These are phyloP conservation scores for Cherax quadricarinatus DNA, from an alignment of 1,140 invertebrate genomes.

Conservation along the genomic window DNA sequence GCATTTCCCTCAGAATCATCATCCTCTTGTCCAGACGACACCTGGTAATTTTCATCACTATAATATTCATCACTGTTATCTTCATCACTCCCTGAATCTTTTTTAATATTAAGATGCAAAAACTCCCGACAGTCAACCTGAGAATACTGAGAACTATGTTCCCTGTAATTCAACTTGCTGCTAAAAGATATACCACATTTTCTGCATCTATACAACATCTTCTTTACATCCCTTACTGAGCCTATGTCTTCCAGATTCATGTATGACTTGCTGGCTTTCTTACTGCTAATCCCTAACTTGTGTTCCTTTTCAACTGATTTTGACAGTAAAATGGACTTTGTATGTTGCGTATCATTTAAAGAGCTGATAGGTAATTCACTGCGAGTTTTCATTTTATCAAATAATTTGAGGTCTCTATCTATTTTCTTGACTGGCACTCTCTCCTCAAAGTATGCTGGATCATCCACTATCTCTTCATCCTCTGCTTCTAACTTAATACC, in stretches of 20 bases:
- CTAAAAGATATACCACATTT: conserved; percentile 31
- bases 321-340: neutral
- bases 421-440: neutral
- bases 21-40: conserved; percentile 10
- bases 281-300: neutral
- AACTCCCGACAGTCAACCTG: conserved; percentile 12
- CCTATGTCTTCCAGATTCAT: conserved; percentile 34
- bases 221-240: conserved; percentile 51
- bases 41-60: conserved; percentile 6
- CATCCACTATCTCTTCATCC: conserved; percentile 45
- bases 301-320: neutral
- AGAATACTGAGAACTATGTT: conserved; percentile 26
- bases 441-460: neutral
- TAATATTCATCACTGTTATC: conserved; percentile 13
- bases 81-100: neutral
- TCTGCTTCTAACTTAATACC: conserved; percentile 9
- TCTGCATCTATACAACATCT: conserved; percentile 51
- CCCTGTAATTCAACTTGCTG: conserved; percentile 29
- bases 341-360: neutral
- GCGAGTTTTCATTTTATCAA: neutral
- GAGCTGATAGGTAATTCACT: neutral
- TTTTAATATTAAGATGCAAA: neutral
- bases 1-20: conserved; percentile 6
- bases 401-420: neutral
- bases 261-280: neutral